phyloP scores from a whole-genome alignment of 2,888 invertebrate genomes.

The Tinea semifulvella region DNA sequence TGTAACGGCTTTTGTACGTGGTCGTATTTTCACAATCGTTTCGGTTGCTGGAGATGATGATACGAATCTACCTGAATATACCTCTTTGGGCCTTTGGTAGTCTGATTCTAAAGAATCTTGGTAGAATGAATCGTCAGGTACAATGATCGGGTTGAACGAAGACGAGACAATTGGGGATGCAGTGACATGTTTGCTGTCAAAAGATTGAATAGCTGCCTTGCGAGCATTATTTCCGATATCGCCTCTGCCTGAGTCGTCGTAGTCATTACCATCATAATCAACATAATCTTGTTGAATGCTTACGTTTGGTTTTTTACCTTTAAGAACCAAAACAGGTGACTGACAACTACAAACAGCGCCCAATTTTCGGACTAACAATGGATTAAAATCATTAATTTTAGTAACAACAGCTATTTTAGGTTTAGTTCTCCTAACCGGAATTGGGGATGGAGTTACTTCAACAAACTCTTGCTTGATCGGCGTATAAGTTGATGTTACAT shows the following conservation, averaged over 20 bases:
- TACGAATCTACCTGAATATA: slow-evolving; percentile 29
- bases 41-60: slow-evolving; percentile 32
- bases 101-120: slow-evolving; percentile 47
- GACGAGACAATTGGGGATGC: slow-evolving; percentile 40
- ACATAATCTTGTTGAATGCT: slow-evolving; percentile 34
- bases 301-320: slow-evolving; percentile 48
- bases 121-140: slow-evolving; percentile 57
- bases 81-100: slow-evolving; percentile 30
- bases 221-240: slow-evolving; percentile 37
- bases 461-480: slow-evolving; percentile 44
- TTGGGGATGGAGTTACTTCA: slow-evolving; percentile 41
- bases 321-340: slow-evolving; percentile 62
- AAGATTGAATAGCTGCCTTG: slow-evolving; percentile 29
- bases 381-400: slow-evolving; percentile 77
- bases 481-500: slow-evolving; percentile 34
- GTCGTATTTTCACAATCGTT: slow-evolving; percentile 37
- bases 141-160: slow-evolving; percentile 56
- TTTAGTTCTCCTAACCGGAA: slow-evolving; percentile 40
- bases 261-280: slow-evolving; percentile 37
- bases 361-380: slow-evolving; percentile 73
- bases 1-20: slow-evolving; percentile 46
- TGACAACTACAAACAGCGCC: slow-evolving; percentile 79
- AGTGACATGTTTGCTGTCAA: slow-evolving; percentile 23
- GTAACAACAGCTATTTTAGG: slow-evolving; percentile 69
- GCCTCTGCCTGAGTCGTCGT: slow-evolving; percentile 36